Base-by-base conservation (phyloP, 2,888 invertebrate species). In the Patella depressa region DNA sequence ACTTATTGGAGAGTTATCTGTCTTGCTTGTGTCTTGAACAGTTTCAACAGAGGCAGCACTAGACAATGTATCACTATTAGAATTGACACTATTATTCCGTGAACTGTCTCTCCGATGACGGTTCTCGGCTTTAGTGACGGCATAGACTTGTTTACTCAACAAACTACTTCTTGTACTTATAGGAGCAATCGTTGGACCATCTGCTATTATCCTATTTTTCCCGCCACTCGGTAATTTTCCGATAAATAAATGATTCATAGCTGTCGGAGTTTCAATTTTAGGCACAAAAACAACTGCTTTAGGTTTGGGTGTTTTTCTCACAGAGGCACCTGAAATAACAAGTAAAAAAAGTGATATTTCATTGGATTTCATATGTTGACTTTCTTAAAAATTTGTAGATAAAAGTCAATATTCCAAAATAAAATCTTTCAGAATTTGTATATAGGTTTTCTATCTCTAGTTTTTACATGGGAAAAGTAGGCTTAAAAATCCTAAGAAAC, bases 231-330 rank as follows among this genome's bases (percentile, higher is more conserved):
- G 34, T 45, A 83, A 78, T 69, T 87, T 88, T 15, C 88, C 88
- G 17, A 91, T 84, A 78, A 91, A 90, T 78, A 91, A 83, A 77
- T 91, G 91, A 80, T 91, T 91, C 82, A 91, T 86, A 74, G 90
- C 91, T 4, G 84, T 84, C 1, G 91, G 89, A 17, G 86, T 83
- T 78, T 89, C 88, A 19, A 90, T 88, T 74, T 83, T 87, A 57
- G 89, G 88, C 11, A 87, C 84, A 55, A 89, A 79, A 19, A 79
- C 76, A 1, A 83, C 81, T 5, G 86, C 83, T 71, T 85, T 74
- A 14, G 74, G 78, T 55, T 75, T 72, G 4, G 76, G 55, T 17
- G 78, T 74, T 55, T 83, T 85, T 76, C 82, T 87, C n/a, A 88
- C 86, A 75, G 86, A 85, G n/a, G 89, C 89, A 83, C 88, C 89